These are phyloP conservation scores for Pangasianodon hypophthalmus DNA, from an alignment of 2,113 vertebrate species.

Conservation along the genomic window DNA sequence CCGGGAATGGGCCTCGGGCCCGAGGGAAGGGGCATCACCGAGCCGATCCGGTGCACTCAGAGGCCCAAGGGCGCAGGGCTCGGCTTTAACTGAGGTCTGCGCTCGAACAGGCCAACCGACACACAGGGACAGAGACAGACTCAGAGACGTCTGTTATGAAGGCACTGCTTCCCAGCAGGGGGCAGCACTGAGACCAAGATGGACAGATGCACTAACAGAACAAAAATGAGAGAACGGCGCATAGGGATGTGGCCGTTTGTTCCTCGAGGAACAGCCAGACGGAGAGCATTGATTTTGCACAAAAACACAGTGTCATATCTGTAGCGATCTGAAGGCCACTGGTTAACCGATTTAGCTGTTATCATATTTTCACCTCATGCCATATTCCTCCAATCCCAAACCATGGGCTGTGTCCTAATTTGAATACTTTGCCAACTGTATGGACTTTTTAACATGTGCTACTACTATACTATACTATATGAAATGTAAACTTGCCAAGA, in stretches of 20 bases:
- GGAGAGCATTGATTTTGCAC: background rate
- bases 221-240: background rate
- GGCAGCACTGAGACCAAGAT: slow-evolving; percentile 33
- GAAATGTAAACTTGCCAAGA: background rate
- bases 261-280: background rate
- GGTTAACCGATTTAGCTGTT: background rate
- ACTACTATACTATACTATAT: background rate
- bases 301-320: background rate
- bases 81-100: slow-evolving; percentile 84
- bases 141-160: background rate
- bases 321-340: background rate
- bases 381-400: background rate
- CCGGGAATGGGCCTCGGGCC: slow-evolving; percentile 91
- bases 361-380: background rate
- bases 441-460: background rate
- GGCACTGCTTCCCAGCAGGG: slow-evolving; percentile 10
- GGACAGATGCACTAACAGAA: background rate
- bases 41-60: slow-evolving; percentile 88
- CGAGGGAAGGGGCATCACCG: slow-evolving; percentile 89
- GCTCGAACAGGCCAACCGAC: background rate
- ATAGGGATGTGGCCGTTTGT: background rate
- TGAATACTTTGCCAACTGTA: background rate
- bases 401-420: background rate
- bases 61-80: slow-evolving; percentile 92
- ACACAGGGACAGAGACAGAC: background rate